These are phyloP conservation scores for Leptatherina wallacei DNA, from an alignment of 2,797 vertebrate genomes.

Conservation along the genomic window DNA sequence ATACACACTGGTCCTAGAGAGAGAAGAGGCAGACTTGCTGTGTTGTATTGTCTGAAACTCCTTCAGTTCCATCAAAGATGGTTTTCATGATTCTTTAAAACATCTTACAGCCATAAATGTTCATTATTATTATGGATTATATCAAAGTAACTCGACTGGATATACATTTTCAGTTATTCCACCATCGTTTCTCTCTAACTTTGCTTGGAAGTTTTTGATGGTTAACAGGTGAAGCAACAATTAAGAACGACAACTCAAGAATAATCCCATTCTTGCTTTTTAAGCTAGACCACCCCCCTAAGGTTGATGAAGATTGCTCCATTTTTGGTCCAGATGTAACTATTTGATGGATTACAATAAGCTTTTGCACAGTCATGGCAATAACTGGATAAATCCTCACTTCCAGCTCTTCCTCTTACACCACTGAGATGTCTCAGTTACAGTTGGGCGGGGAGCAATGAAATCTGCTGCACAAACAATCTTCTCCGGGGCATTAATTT, in stretches of 20 bases:
- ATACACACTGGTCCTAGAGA: slow-evolving; percentile 52
- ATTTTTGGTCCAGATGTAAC: background rate
- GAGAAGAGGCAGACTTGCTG: slow-evolving; percentile 56
- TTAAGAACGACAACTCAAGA: background rate
- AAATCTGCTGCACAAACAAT: background rate
- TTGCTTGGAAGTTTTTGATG: too few species aligned
- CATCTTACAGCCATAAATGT: too few species aligned
- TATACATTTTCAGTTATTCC: background rate
- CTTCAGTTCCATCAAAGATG: slow-evolving; percentile 24
- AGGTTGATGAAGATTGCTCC: background rate
- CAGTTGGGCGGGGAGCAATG: background rate
- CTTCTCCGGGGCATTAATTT: too few species aligned
- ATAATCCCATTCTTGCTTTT: background rate
- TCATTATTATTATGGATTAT: too few species aligned
- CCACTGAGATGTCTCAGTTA: background rate
- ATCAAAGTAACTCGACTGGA: too few species aligned
- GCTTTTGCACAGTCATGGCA: background rate
- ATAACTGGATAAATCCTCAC: background rate
- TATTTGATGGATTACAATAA: background rate
- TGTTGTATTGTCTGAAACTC: slow-evolving; percentile 46
- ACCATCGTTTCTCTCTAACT: background rate
- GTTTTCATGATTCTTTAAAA: too few species aligned
- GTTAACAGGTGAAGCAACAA: background rate
- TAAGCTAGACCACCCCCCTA: too few species aligned
- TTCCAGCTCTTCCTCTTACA: background rate